Evolutionary conservation across 2,888 invertebrate species (phyloP), one percentile per base, ranked within the genome.

Genomic region (Chrysomela aeneicollis): DNA sequence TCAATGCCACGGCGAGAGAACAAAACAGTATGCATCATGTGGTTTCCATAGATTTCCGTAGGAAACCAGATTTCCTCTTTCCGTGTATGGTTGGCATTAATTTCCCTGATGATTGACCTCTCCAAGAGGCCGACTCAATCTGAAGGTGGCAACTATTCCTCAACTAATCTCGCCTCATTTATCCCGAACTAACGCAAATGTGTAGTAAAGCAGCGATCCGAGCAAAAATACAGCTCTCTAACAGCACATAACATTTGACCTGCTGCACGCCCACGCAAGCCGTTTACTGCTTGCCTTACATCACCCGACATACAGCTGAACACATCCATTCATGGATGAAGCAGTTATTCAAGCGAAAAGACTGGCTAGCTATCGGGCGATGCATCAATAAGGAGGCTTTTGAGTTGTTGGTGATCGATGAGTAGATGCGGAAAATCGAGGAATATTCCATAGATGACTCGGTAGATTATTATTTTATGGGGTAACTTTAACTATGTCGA

Each of bases 191-290:
- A 58, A 58, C 53, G 57, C 58, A 46, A 63, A 53, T 63, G 63
- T 63, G 52, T 51, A 63, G 63, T 59, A 46, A 58, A 63, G 58
- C 21, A 59, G 63, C 47, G 26, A 63, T 52, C 63, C 47, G n/a
- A 21, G 26, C 42, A 66, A 73, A 73, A 73, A 73, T 71, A 68
- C 73, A 42, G 42, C 66, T 70, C 66, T 66, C 68, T 70, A 72
- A 74, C 73, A 71, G 73, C 72, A 62, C 70, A 19, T 65, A 64
- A 74, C 74, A 73, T 75, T 72, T 76, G 76, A 76, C 76, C 76
- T 74, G 73, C 76, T 74, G 73, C 72, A 74, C 75, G 67, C 76
- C 76, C 70, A 76, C 76, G 70, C 57, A 46, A 49, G 18, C 47
- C 64, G 50, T 69, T 71, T 71, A 71, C 70, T 72, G 69, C 68